These are phyloP conservation scores for Chitala chitala DNA, from an alignment of 2,113 vertebrate genomes.

Conservation along the genomic window DNA sequence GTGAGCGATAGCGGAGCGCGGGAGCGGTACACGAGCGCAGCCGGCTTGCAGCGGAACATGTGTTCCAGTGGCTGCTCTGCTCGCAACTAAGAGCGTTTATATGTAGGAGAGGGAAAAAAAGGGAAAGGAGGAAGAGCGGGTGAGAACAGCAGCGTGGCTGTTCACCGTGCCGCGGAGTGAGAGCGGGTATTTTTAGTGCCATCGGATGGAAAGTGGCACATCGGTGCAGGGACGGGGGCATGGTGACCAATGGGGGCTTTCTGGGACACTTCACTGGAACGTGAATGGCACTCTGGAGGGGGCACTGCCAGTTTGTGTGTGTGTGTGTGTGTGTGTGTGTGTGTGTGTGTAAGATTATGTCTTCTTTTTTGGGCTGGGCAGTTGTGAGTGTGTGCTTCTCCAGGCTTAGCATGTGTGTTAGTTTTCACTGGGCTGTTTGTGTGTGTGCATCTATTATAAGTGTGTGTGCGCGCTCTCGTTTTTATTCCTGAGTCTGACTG, in stretches of 20 bases:
- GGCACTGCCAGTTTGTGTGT: not conserved
- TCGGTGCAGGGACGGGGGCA: constrained; percentile 9
- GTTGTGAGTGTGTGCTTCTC: not conserved
- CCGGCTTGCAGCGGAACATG: not conserved
- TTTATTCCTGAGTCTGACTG: not conserved
- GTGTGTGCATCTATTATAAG: not conserved
- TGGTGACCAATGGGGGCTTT: constrained; percentile 36
- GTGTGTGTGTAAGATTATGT: not conserved
- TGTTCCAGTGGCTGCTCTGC: not conserved
- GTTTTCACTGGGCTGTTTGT: constrained; percentile 17
- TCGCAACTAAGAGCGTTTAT: constrained; percentile 35
- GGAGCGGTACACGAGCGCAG: constrained; percentile 21
- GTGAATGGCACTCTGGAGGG: constrained; percentile 46
- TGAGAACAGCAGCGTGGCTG: constrained; percentile 42
- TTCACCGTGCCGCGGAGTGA: not conserved
- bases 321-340: not conserved
- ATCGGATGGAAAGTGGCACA: constrained; percentile 44
- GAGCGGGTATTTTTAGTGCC: constrained; percentile 63
- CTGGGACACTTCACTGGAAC: constrained; percentile 50
- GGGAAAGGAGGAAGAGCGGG: constrained; percentile 25
- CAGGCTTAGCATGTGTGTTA: not conserved
- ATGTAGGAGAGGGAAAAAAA: constrained; percentile 21
- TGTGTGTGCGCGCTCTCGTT: not conserved
- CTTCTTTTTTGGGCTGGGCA: not conserved
- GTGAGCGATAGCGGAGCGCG: not conserved